Evolutionary conservation across 2,113 vertebrate species (phyloP).

Genomic region (Phyllopteryx taeniolatus): DNA sequence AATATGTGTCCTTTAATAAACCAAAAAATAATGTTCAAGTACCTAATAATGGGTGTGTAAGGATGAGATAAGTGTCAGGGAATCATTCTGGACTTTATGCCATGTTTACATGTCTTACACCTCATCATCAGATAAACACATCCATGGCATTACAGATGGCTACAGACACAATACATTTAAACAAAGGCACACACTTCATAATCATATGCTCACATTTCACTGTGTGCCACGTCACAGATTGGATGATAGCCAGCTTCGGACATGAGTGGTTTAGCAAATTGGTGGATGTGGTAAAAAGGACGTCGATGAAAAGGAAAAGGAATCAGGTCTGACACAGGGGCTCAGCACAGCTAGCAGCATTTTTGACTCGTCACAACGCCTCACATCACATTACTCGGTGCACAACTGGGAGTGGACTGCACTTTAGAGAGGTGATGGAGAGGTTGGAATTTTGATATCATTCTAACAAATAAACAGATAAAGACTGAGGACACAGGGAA

Average conservation of each 20-base stretch:
- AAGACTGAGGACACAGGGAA: not conserved
- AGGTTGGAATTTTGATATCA: constrained; percentile 4
- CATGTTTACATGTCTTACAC: too few relatives aligned
- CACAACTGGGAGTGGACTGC: constrained; percentile 8
- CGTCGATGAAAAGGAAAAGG: constrained; percentile 8
- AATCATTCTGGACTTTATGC: too few relatives aligned
- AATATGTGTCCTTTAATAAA: too few relatives aligned
- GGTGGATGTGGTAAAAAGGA: constrained; percentile 9
- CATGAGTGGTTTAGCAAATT: not conserved
- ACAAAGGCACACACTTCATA: not conserved
- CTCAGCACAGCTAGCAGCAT: constrained; percentile 14
- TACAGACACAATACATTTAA: not conserved
- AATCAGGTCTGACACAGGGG: constrained; percentile 15
- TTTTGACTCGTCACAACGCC: constrained; percentile 27
- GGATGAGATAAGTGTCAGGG: too few relatives aligned
- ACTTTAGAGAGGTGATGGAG: not conserved
- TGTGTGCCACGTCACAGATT: not conserved
- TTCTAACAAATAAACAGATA: not conserved
- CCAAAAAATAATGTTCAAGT: too few relatives aligned
- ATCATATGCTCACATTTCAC: not conserved
- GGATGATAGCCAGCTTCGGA: not conserved
- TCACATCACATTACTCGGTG: constrained; percentile 17
- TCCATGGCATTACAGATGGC: not conserved
- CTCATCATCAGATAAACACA: not conserved
- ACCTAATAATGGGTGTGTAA: too few relatives aligned